These are phyloP conservation scores for Hylyphantes graminicola DNA, from an alignment of 1,140 invertebrate species.

Conservation along the genomic window DNA sequence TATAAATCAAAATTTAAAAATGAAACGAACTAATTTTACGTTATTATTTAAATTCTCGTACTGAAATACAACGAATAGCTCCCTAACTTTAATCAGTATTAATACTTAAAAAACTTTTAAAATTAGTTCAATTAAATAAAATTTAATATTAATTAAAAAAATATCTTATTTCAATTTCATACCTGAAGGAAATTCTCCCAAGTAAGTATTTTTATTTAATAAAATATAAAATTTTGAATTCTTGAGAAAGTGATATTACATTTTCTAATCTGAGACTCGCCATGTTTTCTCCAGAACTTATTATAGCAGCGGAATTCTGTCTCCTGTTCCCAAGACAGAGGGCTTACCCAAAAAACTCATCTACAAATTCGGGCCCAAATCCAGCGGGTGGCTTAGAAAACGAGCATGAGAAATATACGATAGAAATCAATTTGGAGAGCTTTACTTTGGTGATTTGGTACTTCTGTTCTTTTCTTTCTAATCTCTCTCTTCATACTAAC, in stretches of 20 bases:
- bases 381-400: slow-evolving; percentile 74
- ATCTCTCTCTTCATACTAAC: slow-evolving; percentile 24
- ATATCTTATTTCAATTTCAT: no score
- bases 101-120: no score
- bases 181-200: background rate
- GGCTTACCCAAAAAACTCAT: slow-evolving; percentile 76
- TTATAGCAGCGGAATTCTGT: slow-evolving; percentile 70
- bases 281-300: slow-evolving; percentile 68
- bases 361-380: slow-evolving; percentile 86
- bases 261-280: background rate
- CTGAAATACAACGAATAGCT: no score
- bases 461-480: slow-evolving; percentile 30
- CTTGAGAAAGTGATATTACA: background rate
- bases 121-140: no score
- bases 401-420: slow-evolving; percentile 66
- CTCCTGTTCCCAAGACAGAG: slow-evolving; percentile 70
- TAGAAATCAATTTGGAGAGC: slow-evolving; percentile 18
- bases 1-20: no score
- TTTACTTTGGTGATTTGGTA: slow-evolving; percentile 57
- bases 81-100: no score
- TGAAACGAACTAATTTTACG: no score
- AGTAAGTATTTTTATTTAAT: background rate
- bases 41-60: no score
- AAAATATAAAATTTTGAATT: background rate
- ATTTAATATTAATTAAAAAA: no score